Evolutionary conservation across 2,888 invertebrate genomes (phyloP).

Genomic region (Marronus borbonicus): DNA sequence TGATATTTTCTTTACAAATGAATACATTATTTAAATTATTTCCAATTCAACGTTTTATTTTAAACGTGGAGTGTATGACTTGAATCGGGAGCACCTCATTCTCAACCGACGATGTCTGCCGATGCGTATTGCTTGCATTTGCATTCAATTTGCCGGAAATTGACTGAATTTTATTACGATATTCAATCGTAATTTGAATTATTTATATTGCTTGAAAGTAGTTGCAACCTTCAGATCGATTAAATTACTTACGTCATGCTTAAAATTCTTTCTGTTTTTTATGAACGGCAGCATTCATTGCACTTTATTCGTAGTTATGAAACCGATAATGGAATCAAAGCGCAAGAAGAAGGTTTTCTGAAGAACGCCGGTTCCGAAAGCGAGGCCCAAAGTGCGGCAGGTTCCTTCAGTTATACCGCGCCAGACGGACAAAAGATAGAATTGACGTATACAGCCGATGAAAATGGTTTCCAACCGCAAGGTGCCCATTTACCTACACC

Average conservation of each 20-base stretch:
- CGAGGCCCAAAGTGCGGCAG: conserved; percentile 74
- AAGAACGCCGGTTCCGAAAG: conserved; percentile 75
- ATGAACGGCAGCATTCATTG: neutral
- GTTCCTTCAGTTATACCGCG: conserved; percentile 77
- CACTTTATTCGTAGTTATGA: conserved; percentile 71
- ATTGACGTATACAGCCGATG: conserved; percentile 77
- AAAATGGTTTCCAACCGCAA: conserved; percentile 78
- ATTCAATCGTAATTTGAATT: conserved; percentile 18
- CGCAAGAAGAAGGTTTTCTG: conserved; percentile 76
- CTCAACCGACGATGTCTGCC: neutral
- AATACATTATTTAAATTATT: neutral
- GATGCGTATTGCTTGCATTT: neutral
- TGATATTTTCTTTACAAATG: no score
- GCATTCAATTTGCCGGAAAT: neutral
- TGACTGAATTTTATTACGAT: conserved; percentile 13
- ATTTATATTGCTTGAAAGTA: conserved; percentile 9
- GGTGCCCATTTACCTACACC: conserved; percentile 76
- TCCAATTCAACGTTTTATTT: neutral
- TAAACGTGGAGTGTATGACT: no score
- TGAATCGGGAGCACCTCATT: no score
- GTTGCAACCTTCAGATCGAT: no score
- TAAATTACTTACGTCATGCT: no score
- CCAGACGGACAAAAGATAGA: conserved; percentile 78
- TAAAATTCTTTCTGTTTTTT: no score
- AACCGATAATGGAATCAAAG: conserved; percentile 77